A percentile compares a stretch with the other conserved stretches of the same genome.
Evolutionary conservation across 1,140 invertebrate genomes (phyloP).

Genomic region (Orussus abietinus): DNA sequence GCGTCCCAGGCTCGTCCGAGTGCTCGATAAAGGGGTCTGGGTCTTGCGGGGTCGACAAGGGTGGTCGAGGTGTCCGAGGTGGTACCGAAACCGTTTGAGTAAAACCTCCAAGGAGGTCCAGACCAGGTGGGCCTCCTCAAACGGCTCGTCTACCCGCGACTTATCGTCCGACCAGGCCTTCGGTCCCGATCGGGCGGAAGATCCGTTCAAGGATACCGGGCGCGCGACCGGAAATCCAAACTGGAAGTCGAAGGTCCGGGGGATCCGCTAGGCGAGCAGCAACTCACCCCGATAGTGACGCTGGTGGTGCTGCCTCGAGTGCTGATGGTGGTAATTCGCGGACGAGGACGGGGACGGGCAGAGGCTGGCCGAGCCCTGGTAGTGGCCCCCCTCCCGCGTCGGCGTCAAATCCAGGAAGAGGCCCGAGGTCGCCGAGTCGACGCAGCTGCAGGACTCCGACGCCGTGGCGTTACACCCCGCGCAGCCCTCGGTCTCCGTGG

Average conservation of each 20-base stretch:
- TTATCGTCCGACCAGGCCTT: no score
- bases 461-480: slow-evolving; percentile 40
- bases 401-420: slow-evolving; percentile 45
- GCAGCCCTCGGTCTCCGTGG: slow-evolving; percentile 55
- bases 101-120: no score
- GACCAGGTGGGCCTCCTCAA: no score
- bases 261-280: slow-evolving; percentile 49
- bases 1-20: no score
- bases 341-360: slow-evolving; percentile 27
- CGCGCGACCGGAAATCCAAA: slow-evolving; percentile 3
- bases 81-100: no score
- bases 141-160: no score
- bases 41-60: no score
- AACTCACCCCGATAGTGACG: slow-evolving; percentile 62
- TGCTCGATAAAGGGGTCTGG: no score
- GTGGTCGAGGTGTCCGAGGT: no score
- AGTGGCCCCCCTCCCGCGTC: slow-evolving; percentile 34
- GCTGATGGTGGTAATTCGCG: slow-evolving; percentile 24
- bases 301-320: slow-evolving; percentile 48
- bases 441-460: slow-evolving; percentile 43
- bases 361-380: slow-evolving; percentile 22
- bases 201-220: no score
- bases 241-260: slow-evolving; percentile 14
- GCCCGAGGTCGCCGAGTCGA: slow-evolving; percentile 41
- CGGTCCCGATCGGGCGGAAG: no score